Evolutionary conservation across 2,888 invertebrate species (phyloP).

Genomic region (Dasypolia templi): DNA sequence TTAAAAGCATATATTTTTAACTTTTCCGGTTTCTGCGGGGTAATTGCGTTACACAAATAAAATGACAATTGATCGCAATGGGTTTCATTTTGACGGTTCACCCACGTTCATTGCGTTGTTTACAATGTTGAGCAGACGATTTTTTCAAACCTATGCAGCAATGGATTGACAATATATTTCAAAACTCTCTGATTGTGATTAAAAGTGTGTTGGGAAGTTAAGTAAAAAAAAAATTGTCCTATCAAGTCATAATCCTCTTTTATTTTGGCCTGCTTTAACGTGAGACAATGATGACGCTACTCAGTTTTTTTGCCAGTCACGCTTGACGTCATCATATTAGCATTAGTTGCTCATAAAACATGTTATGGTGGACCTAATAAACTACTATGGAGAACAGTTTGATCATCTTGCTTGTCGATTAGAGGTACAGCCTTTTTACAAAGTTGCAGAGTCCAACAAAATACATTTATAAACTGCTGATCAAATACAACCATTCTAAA

Average conservation of each 20-base stretch:
- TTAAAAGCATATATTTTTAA: constrained; percentile 1
- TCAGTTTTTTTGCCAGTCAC: constrained; percentile 33
- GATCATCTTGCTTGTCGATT: neutral
- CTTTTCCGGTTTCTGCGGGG: no score
- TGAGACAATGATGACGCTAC: constrained; percentile 34
- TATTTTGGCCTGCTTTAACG: constrained; percentile 26
- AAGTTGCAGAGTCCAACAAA: neutral
- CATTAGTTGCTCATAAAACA: constrained; percentile 18
- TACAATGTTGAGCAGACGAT: no score
- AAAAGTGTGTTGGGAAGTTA: no score
- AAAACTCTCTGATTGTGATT: no score
- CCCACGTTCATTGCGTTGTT: no score
- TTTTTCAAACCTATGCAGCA: no score
- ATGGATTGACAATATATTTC: no score
- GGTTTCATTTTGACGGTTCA: no score
- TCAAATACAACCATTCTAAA: neutral
- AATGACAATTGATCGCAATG: no score
- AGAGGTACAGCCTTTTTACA: neutral
- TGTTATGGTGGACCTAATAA: neutral
- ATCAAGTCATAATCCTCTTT: neutral
- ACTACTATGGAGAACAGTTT: neutral
- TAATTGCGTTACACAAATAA: no score
- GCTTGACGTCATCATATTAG: constrained; percentile 52
- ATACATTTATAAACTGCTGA: neutral
- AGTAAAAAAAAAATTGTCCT: neutral